A percentile compares a stretch with the other conserved stretches of the same genome.
These are phyloP conservation scores for Cinara cedri DNA, from an alignment of 2,888 invertebrate genomes.

Conservation along the genomic window DNA sequence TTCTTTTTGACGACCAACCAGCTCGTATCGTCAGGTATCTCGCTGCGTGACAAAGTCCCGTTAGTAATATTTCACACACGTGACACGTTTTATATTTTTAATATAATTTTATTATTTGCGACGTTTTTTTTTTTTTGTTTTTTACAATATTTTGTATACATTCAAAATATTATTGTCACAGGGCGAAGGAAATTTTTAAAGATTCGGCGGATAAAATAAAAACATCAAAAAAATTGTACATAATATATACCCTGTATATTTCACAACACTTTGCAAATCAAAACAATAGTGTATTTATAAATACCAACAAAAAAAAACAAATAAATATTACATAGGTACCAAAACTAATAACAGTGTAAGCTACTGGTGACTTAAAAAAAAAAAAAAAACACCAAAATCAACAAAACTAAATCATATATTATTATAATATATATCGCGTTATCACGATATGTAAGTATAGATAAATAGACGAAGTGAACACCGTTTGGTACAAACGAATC, in stretches of 20 bases:
- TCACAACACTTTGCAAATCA: constrained; percentile 56
- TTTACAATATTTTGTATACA: background rate
- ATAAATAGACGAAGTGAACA: no score
- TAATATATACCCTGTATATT: constrained; percentile 56
- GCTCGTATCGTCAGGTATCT: background rate
- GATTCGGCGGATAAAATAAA: background rate
- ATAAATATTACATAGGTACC: constrained; percentile 25
- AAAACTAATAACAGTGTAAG: constrained; percentile 53
- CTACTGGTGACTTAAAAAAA: constrained; percentile 42
- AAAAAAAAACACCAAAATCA: constrained; percentile 49
- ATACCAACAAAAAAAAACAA: constrained; percentile 45
- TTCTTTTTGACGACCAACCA: background rate
- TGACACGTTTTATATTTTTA: no score
- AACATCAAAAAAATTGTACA: constrained; percentile 2
- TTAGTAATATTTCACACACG: background rate
- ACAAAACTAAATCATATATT: constrained; percentile 9
- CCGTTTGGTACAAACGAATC: no score
- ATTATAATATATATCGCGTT: constrained; percentile 1
- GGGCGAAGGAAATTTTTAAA: no score
- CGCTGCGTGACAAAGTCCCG: background rate
- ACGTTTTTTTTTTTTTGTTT: no score
- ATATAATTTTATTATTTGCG: no score
- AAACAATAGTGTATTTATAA: constrained; percentile 48
- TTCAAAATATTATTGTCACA: no score
- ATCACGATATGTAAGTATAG: background rate